phyloP scores from a whole-genome alignment of 2,888 invertebrate genomes.

The Ormyrus labotus region DNA sequence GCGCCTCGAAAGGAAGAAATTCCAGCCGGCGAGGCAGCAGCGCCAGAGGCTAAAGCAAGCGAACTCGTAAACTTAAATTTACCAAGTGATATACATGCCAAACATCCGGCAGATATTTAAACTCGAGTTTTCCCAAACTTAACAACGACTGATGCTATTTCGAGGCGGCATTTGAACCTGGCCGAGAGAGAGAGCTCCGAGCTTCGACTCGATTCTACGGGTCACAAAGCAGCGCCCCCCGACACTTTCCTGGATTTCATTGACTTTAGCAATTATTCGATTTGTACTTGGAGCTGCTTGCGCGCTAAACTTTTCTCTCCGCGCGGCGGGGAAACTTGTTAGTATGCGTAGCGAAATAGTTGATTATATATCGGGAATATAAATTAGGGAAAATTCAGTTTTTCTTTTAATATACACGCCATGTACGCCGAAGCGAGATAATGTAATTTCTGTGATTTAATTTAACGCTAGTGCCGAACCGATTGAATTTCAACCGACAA shows the following conservation, averaged over 20 bases:
- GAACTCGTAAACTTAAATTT: slow-evolving; percentile 72
- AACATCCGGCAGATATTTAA: slow-evolving; percentile 75
- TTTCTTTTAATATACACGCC: slow-evolving; percentile 16
- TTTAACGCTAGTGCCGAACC: slow-evolving; percentile 68
- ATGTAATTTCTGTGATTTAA: slow-evolving; percentile 67
- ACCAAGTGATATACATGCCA: slow-evolving; percentile 74
- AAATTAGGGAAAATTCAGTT: slow-evolving; percentile 32
- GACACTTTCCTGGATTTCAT: slow-evolving; percentile 32
- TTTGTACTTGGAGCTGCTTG: slow-evolving; percentile 24
- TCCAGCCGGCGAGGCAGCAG: background rate
- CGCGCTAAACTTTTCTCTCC: background rate
- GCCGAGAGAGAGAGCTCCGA: background rate
- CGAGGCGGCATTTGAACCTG: slow-evolving; percentile 50
- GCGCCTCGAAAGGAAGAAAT: background rate
- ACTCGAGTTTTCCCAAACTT: slow-evolving; percentile 68
- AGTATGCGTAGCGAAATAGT: slow-evolving; percentile 15
- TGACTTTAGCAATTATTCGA: slow-evolving; percentile 44
- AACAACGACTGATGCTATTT: slow-evolving; percentile 69
- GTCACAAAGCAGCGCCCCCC: slow-evolving; percentile 21
- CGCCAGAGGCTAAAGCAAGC: slow-evolving; percentile 20
- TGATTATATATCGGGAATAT: slow-evolving; percentile 40
- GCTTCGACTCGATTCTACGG: background rate
- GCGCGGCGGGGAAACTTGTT: slow-evolving; percentile 4
- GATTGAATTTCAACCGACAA: slow-evolving; percentile 72
- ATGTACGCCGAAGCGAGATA: slow-evolving; percentile 53